Percentiles rank a stretch among this genome's conserved stretches.
Conservation (phyloP, 2,113 vertebrate genomes). For the Thalassarche chlororhynchos region DNA sequence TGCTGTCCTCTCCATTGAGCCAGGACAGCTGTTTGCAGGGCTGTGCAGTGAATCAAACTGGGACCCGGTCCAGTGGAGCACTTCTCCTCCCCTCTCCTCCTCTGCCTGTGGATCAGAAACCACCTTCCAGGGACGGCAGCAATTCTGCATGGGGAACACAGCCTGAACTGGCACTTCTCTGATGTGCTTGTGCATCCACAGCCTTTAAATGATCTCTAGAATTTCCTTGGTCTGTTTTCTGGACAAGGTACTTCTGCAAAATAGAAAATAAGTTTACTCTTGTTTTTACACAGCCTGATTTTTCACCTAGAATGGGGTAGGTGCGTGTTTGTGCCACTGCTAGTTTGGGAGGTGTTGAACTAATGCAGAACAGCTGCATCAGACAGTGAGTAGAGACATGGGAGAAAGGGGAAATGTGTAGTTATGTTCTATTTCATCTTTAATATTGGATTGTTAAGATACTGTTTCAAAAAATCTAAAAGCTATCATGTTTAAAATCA, state of each 20-base stretch:
- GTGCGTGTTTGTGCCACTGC: rapidly evolving
- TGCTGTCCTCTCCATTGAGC: neutral
- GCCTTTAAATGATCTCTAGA: neutral
- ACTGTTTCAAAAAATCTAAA: neutral
- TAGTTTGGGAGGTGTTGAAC: neutral
- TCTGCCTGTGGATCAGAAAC: neutral
- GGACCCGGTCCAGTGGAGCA: neutral
- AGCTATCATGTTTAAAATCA: neutral
- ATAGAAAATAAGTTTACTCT: neutral
- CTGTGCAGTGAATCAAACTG: neutral
- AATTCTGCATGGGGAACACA: neutral
- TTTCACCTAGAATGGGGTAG: neutral
- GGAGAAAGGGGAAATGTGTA: neutral
- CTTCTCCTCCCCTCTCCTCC: neutral
- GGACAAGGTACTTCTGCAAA: neutral
- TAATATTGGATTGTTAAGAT: neutral
- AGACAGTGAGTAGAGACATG: neutral
- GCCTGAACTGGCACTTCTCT: neutral
- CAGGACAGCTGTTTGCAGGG: neutral
- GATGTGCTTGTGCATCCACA: neutral
- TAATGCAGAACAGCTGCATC: neutral
- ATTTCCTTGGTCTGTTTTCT: neutral
- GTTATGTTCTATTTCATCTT: neutral
- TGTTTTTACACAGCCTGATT: neutral
- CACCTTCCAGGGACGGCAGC: neutral